phyloP scores from a whole-genome alignment of 2,888 invertebrate species.

The Deilephila porcellus region DNA sequence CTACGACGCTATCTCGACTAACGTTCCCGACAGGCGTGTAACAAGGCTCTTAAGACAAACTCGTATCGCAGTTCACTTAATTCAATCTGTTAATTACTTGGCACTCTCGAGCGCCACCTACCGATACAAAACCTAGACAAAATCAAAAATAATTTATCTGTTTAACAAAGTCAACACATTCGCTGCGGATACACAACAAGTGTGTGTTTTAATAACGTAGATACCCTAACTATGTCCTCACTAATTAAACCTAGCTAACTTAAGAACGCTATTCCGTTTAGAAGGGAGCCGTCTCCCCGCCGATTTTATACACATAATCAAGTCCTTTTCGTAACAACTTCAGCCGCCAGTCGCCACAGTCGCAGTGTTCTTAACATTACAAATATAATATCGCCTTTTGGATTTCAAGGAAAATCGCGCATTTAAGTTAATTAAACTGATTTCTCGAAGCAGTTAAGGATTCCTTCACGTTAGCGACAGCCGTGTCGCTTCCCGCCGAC shows the following conservation, averaged over 20 bases:
- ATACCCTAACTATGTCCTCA: slow-evolving; percentile 66
- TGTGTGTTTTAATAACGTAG: slow-evolving; percentile 49
- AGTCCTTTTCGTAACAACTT: slow-evolving; percentile 3
- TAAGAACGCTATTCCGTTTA: slow-evolving; percentile 62
- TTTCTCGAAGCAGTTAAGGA: slow-evolving; percentile 35
- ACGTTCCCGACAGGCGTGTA: slow-evolving; percentile 8
- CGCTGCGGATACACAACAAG: too few species aligned
- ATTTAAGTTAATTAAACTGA: slow-evolving; percentile 39
- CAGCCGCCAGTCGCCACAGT: slow-evolving; percentile 15
- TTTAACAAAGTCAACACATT: slow-evolving; percentile 53
- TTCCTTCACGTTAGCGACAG: background rate
- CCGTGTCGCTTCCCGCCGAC: background rate
- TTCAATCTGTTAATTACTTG: slow-evolving; percentile 20
- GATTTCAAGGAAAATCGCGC: slow-evolving; percentile 47
- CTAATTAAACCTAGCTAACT: slow-evolving; percentile 76
- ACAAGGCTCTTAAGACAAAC: background rate
- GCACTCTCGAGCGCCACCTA: slow-evolving; percentile 44
- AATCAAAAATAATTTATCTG: slow-evolving; percentile 65
- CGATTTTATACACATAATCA: slow-evolving; percentile 42
- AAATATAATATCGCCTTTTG: slow-evolving; percentile 33
- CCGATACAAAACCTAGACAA: slow-evolving; percentile 61
- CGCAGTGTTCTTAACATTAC: slow-evolving; percentile 30
- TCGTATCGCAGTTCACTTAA: slow-evolving; percentile 3
- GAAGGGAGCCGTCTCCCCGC: slow-evolving; percentile 47
- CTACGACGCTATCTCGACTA: background rate